Conservation (phyloP, 2,888 invertebrate species). For the Hemistola chrysoprasaria region DNA sequence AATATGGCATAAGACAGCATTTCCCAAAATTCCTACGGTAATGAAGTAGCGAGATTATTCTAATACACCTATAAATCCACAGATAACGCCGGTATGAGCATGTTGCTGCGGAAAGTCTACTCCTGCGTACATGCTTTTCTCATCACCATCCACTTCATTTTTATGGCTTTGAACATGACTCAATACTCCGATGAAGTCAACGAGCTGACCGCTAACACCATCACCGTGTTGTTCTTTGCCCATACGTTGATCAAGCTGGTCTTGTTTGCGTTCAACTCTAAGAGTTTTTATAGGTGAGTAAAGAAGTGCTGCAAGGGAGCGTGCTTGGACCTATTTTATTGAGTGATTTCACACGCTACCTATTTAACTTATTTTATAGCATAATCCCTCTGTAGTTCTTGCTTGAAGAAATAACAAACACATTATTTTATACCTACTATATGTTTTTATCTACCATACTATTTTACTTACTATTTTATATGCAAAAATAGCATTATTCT, state of each 20-base stretch:
- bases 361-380: too few relatives aligned
- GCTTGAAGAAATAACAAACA: too few relatives aligned
- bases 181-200: slow-evolving; percentile 89
- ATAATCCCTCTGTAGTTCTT: too few relatives aligned
- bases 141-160: slow-evolving; percentile 83
- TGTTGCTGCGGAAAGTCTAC: slow-evolving; percentile 83
- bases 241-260: slow-evolving; percentile 88
- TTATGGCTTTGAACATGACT: slow-evolving; percentile 86
- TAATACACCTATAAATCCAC: too few relatives aligned
- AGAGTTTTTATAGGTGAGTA: slow-evolving; percentile 87
- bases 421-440: too few relatives aligned
- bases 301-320: not conserved
- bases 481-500: too few relatives aligned
- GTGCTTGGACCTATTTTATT: slow-evolving; percentile 2
- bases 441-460: too few relatives aligned
- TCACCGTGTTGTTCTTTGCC: slow-evolving; percentile 90
- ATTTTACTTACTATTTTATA: too few relatives aligned
- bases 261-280: slow-evolving; percentile 88
- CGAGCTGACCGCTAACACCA: slow-evolving; percentile 88
- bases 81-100: slow-evolving; percentile 72
- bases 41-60: too few relatives aligned
- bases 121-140: slow-evolving; percentile 83
- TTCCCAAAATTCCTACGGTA: too few relatives aligned
- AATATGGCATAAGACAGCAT: too few relatives aligned
- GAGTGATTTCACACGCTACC: too few relatives aligned